Base-by-base conservation (phyloP, 1,140 invertebrate genomes). In the Lethrus apterus region DNA sequence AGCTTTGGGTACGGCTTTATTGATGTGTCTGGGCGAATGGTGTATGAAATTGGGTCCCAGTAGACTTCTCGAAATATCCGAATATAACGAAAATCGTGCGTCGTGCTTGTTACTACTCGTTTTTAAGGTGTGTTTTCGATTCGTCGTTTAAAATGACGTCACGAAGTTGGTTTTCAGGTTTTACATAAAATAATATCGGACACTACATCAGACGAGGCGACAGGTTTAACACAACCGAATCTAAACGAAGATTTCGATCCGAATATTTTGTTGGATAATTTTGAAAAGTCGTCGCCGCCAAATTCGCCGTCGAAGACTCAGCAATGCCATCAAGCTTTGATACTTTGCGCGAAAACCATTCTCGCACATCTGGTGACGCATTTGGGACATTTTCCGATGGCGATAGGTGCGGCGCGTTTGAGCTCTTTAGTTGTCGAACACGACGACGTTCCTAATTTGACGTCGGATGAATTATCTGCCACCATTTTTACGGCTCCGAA, bases 11-110 rank as follows among this genome's bases (percentile, higher is more conserved):
- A 84, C 90, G 13, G 85, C 88, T 1, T 75, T 95, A 57, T 76
- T 95, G 54, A 81, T 95, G 44, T 93, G 89, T 64, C 70, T 97
- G 21, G 88, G 89, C 0, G 92, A 97, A 71, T 96, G 92, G 84
- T 93, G 91, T 44, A 90, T 96, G 79, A 73, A 74, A 52, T 70
- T 89, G 51, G 74, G 71, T 34, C 71, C 73, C 17, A 61, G 51
- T 33, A 60, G 69, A 42, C 56, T 77, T 42, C 52, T 73, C 26
- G 60, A 65, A 33, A 55, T 67, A 38, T 70, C 67, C 11, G 71
- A 66, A 41, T 64, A 63, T 48, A 61, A 55, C 1, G 60, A 63
- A 32, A 53, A 50, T 36, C 60, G 74, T 42, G 70, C 69, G 14
- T 74, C 72, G 36, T 71, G 75, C 21, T 58, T 84, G 1, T 66